Conservation (phyloP, 2,888 invertebrate species). For the Hydraecia micacea region DNA sequence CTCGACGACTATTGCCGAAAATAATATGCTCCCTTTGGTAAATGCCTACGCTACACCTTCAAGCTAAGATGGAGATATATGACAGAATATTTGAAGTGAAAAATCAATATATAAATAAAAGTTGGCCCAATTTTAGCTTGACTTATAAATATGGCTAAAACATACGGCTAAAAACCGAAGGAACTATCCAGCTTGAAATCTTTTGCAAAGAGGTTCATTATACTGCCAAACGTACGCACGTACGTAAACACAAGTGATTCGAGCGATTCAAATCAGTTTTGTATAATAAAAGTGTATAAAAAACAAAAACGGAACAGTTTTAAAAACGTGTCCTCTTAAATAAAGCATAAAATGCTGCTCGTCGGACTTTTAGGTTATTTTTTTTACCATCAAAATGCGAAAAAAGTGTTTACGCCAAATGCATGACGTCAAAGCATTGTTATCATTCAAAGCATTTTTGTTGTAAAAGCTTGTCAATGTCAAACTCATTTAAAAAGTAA, state of each 20-base stretch:
- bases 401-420: conserved; percentile 11
- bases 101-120: not conserved
- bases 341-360: not conserved
- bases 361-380: not conserved
- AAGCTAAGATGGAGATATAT: not conserved
- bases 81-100: not conserved
- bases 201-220: too few relatives aligned
- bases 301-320: not conserved
- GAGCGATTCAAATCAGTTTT: not conserved
- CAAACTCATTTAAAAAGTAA: not conserved
- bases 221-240: not conserved
- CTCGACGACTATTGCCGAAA: conserved; percentile 65
- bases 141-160: not conserved
- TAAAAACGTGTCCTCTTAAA: conserved; percentile 1
- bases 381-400: conserved; percentile 2
- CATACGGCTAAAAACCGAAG: not conserved
- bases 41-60: conserved; percentile 23
- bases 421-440: conserved; percentile 19
- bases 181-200: not conserved
- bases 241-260: not conserved
- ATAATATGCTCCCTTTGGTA: conserved; percentile 61
- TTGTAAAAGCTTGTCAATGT: not conserved
- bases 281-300: too few relatives aligned
- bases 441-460: conserved; percentile 1
- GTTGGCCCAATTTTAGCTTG: not conserved